Conservation (phyloP, 2,113 vertebrate species). For the Xenus cinereus region DNA sequence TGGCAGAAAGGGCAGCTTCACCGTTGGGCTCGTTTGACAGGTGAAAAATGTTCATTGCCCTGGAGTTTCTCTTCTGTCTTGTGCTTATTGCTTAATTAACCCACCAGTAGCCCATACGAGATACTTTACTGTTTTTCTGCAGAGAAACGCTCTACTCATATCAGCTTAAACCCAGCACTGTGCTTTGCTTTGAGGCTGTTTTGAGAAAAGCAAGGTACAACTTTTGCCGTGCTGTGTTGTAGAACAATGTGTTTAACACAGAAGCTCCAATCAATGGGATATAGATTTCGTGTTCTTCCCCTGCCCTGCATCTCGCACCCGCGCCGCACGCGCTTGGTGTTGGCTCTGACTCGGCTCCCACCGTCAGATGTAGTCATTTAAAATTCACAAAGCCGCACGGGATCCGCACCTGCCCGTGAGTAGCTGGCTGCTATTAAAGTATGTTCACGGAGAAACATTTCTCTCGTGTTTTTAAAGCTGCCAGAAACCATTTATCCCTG, state of each 20-base stretch:
- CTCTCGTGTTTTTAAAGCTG: neutral
- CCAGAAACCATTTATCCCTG: neutral
- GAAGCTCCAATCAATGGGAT: neutral
- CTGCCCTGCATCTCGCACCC: neutral
- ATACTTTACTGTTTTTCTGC: neutral
- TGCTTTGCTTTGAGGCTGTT: neutral
- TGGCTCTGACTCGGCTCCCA: neutral
- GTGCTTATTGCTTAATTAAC: neutral
- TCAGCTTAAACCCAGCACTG: rapidly evolving
- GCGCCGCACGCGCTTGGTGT: rapidly evolving
- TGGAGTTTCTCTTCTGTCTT: neutral
- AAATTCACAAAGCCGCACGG: neutral
- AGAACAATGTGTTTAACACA: neutral
- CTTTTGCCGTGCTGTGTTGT: neutral
- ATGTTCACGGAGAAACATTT: rapidly evolving
- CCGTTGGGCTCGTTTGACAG: rapidly evolving
- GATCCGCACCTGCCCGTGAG: neutral
- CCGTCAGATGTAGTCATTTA: neutral
- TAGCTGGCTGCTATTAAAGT: neutral
- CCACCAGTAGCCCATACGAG: neutral
- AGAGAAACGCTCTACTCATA: rapidly evolving
- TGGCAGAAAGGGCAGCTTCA: neutral
- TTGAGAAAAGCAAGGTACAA: too few relatives aligned
- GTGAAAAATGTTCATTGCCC: neutral
- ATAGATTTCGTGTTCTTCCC: neutral